Base-by-base conservation (phyloP, 2,888 invertebrate species). In the Metallyticus violacea region DNA sequence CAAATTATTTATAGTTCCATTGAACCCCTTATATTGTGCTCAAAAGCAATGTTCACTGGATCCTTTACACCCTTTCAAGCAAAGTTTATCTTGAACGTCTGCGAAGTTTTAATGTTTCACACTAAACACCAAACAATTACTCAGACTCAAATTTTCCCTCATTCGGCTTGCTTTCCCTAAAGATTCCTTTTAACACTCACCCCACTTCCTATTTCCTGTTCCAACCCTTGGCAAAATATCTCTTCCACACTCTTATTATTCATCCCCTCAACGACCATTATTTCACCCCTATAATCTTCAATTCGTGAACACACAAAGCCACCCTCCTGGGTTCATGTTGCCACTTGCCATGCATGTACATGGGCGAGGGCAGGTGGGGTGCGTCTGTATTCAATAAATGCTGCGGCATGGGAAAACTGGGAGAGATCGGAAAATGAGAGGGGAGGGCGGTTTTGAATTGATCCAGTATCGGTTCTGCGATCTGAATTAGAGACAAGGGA, bases 211-310 rank as follows among this genome's bases (percentile, higher is more conserved):
- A 7, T 25, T 27, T 27, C 25, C 85, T 40, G 6, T 77, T 77
- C 77, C 85, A 77, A 77, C 29, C 77, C 79, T 78, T 79, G 7
- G 40, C 40, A 86, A 40, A 85, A 85, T 85, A 62, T 77, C 62
- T 80, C 86, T 40, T 79, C 85, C 85, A 85, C 80, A 79, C 83
- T 84, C 84, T 77, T 86, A 86, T 86, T 86, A 86, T 82, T 79
- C 86, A 86, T 86, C 86, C 83, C 83, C 85, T 81, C 81, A 87
- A 86, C 85, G 85, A 85, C 87, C 85, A 87, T 87, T 87, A 87
- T 85, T 85, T 85, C 85, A 87, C 87, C 87, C 87, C 87, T 87
- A 87, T 87, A 87, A 87, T 87, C 87, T 85, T 28, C 83, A 27
- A 62, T 83, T 83, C 77, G 29, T 83, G 77, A 77, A 83, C 77